Conservation (phyloP, 2,113 vertebrate species). For the human region DNA sequence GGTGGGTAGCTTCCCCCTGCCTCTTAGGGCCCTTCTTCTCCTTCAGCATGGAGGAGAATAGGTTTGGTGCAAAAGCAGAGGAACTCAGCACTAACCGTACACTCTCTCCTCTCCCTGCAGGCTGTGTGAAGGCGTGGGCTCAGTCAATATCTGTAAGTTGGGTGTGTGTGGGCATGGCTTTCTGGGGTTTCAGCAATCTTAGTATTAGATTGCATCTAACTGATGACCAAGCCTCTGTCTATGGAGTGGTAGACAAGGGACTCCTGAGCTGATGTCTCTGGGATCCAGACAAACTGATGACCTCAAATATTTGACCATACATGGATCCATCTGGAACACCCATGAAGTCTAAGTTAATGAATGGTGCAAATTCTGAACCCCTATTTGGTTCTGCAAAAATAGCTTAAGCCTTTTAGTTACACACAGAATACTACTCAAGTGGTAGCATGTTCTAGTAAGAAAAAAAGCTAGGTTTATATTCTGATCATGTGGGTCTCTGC, state of each 20-base stretch:
- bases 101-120: neutral
- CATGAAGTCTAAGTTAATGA: neutral
- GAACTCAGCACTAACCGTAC: neutral
- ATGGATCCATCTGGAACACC: neutral
- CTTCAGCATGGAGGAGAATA: neutral
- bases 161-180: neutral
- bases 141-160: slow-evolving; percentile 69
- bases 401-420: neutral
- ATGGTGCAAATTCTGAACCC: neutral
- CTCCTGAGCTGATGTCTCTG: neutral
- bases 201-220: neutral
- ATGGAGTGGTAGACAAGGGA: neutral
- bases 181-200: neutral
- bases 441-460: neutral
- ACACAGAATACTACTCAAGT: neutral
- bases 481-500: neutral
- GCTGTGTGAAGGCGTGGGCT: slow-evolving; percentile 51
- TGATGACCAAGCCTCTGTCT: neutral
- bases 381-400: neutral
- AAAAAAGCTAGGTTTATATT: neutral
- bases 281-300: neutral
- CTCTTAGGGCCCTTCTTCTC: neutral
- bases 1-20: too few species aligned
- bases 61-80: neutral
- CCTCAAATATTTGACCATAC: neutral